These are phyloP conservation scores for Lucifuga dentata DNA, from an alignment of 2,113 vertebrate genomes.

Conservation along the genomic window DNA sequence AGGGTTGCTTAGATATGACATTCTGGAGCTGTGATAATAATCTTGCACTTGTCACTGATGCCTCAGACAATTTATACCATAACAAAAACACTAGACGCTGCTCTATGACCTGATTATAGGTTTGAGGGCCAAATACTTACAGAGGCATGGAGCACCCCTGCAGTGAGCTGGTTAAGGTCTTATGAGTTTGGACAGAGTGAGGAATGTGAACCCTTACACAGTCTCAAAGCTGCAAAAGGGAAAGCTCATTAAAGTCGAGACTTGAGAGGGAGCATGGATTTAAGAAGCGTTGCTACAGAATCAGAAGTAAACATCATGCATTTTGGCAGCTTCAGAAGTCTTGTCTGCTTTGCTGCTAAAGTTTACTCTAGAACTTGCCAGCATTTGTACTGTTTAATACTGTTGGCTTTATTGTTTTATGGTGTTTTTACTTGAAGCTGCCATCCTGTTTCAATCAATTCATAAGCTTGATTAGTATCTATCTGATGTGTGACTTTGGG, in stretches of 20 bases:
- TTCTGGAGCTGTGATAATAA: neutral
- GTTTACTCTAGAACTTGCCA: constrained; percentile 13
- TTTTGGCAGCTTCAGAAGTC: constrained; percentile 29
- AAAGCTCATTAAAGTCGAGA: constrained; percentile 80
- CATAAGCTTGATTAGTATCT: constrained; percentile 44
- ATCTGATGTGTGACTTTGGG: constrained; percentile 27
- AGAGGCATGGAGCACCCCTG: constrained; percentile 53
- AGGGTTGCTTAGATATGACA: no score
- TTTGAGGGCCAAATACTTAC: constrained; percentile 50
- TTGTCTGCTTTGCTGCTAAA: constrained; percentile 30
- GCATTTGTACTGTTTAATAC: constrained; percentile 8
- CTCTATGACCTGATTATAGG: constrained; percentile 57
- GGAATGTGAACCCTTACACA: constrained; percentile 80
- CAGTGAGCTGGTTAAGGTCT: constrained; percentile 77
- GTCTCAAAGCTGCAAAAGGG: constrained; percentile 61
- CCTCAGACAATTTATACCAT: constrained; percentile 28
- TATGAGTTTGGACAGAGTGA: constrained; percentile 74
- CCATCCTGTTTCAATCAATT: constrained; percentile 56
- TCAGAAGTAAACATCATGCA: constrained; percentile 30
- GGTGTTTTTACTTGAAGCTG: constrained; percentile 21
- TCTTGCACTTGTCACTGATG: neutral
- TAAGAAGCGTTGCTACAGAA: constrained; percentile 40
- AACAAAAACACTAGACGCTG: constrained; percentile 37
- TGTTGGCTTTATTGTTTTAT: constrained; percentile 13
- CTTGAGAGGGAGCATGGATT: constrained; percentile 52